Base-by-base conservation (phyloP, 2,113 vertebrate genomes). In the Odocoileus hemionus region DNA sequence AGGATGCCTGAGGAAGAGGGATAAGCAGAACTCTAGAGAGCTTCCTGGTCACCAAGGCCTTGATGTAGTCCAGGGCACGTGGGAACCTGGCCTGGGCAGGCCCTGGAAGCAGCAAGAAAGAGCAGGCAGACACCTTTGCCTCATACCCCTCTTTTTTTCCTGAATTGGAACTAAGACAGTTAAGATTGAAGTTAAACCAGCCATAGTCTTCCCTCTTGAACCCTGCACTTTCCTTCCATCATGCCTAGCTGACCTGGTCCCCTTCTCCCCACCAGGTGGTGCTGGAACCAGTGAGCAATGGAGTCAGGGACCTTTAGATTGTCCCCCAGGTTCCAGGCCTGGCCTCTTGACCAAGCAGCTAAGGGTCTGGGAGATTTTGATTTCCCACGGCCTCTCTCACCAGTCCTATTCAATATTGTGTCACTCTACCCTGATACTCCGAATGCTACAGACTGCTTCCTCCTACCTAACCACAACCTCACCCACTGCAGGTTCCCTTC, bases 391-490 rank as follows among this genome's bases (percentile, higher is more conserved):
- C 55, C 57, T 97, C 89, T 94, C 92, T 96, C 50, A 92, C 74
- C 45, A 83, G 82, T 79, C 33, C 97, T 90, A 90, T 21, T 98
- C 92, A 76, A 26, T 76, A 76, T 54, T 95, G 82, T 95, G 64
- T 86, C 45, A 94, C 78, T 54, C 86, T 86, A 83, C 94, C 8
- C 67, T 36, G 83, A 94, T 91, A 83, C 94, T 6, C 76, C 16
- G 70, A 93, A 86, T 74, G 87, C 97, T 97, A 92, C 14, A 78
- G 50, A 95, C 92, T 87, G 94, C 89, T 98, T 98, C 97, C 95
- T 96, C 91, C 86, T 86, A 21, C 93, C 33, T 95, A 97, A 98
- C 98, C 97, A 96, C 97, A 98, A 60, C 54, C 87, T 96, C 85
- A 95, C 97, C 93, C 94, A 91, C 85, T 87, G 90, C 60, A 96